Evolutionary conservation across 2,797 vertebrate species (phyloP).

Genomic region (Perdix hodgsoniae): DNA sequence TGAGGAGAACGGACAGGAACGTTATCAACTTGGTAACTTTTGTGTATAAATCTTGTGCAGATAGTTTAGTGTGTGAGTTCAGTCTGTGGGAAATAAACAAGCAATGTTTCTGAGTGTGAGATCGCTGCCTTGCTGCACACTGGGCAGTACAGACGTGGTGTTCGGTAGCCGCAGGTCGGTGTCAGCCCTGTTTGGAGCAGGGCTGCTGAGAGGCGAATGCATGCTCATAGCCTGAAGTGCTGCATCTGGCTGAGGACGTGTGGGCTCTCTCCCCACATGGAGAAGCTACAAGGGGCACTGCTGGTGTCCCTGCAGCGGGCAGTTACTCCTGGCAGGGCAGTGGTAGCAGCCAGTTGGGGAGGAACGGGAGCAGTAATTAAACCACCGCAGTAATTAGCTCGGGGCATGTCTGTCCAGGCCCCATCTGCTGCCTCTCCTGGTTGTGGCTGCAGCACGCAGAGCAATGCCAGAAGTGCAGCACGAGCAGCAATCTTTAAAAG

Average conservation of each 20-base stretch:
- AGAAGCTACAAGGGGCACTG: background rate
- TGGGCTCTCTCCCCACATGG: background rate
- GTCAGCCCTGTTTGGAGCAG: background rate
- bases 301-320: background rate
- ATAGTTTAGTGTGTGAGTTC: no score
- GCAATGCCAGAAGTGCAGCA: background rate
- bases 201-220: background rate
- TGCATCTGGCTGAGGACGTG: background rate
- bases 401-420: background rate
- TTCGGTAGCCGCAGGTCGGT: background rate
- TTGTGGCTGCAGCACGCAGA: background rate
- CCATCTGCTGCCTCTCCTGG: background rate
- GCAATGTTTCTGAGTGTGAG: no score
- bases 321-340: accelerated
- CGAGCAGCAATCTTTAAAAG: background rate
- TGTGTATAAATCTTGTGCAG: no score
- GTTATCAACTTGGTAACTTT: no score
- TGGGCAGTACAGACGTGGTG: no score
- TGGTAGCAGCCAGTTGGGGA: accelerated
- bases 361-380: background rate
- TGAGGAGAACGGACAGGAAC: no score
- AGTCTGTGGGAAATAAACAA: no score
- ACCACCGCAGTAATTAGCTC: background rate
- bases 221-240: background rate
- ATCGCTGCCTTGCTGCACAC: no score